A percentile compares a stretch with the other conserved stretches of the same genome.
These are phyloP conservation scores for Lepidothrix coronata DNA, from an alignment of 2,113 vertebrate species.

Conservation along the genomic window DNA sequence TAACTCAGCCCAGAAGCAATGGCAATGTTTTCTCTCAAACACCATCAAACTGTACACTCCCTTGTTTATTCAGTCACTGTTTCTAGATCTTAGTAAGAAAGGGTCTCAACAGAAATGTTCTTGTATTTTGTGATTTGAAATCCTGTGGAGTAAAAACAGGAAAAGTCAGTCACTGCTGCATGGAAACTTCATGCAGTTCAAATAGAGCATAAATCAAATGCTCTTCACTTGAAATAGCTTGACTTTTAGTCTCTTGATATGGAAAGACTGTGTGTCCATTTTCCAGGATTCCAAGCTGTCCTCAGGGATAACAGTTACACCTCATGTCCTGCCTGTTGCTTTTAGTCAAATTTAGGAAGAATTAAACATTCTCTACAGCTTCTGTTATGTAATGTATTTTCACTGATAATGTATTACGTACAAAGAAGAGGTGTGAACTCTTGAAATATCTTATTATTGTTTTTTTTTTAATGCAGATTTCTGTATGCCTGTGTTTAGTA, in stretches of 20 bases:
- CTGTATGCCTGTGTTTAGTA: not conserved
- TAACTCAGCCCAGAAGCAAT: not conserved
- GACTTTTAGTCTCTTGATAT: accelerated
- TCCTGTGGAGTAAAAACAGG: not conserved
- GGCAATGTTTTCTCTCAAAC: not conserved
- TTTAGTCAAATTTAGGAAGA: not conserved
- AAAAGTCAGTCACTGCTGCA: not conserved
- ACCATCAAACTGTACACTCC: not conserved
- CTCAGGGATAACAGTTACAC: not conserved
- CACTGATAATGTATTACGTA: not conserved
- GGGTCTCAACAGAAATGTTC: not conserved
- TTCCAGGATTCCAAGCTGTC: not conserved
- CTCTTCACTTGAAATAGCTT: not conserved
- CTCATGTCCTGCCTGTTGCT: not conserved
- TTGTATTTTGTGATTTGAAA: not conserved
- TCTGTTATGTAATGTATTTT: not conserved
- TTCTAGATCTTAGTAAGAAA: not conserved
- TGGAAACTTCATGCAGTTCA: not conserved
- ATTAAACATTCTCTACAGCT: not conserved
- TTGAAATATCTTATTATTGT: not conserved
- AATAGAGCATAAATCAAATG: not conserved
- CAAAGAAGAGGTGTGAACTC: not conserved
- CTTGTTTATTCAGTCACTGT: not conserved
- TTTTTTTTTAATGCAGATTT: not conserved
- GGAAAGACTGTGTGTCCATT: not conserved